Base-by-base conservation (phyloP, 2,888 invertebrate species). In the Eulithis testata region DNA sequence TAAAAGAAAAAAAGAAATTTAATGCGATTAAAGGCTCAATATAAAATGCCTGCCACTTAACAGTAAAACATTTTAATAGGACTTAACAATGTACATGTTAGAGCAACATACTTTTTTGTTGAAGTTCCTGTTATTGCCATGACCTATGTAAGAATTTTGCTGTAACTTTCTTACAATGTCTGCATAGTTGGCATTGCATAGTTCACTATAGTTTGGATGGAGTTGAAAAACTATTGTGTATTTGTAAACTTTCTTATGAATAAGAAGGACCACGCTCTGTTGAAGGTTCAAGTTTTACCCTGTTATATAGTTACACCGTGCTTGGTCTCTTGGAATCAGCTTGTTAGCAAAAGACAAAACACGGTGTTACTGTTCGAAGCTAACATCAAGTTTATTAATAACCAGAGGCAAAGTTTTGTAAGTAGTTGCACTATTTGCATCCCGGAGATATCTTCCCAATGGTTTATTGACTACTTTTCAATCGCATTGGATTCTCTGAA, bases 181-280 rank as follows among this genome's bases (percentile, higher is more conserved):
- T 40, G 8, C 11, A 21, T 21, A 49, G 11, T 49, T 49, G 3
- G 12, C 47, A 21, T 49, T 11, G 12, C 47, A 21, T 8, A 40
- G 21, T 14, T 47, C 8, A 9, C 9, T 11, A 9, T 21, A 8
- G 21, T 49, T 9, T 11, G 21, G 21, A 49, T 14, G 21, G 21
- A 21, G 9, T 49, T 49, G 11, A 49, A 6, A 36, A 47, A 58
- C 60, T 63, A 63, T 44, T 55, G 31, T 9, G 31, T 56, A 53
- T 57, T 14, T 40, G 50, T 51, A 61, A 60, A 66, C 62, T 55
- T 57, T 62, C 54, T 61, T 53, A 59, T 55, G 56, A 62, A 58
- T 60, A 60, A 54, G 40, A 54, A 60, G 56, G 40, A 54, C 27
- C 43, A 47, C 14, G 8, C 11, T 49, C 49, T 21, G 3, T 49